Evolutionary conservation across 2,797 vertebrate genomes (phyloP).

Genomic region (Cryptoprocta ferox): DNA sequence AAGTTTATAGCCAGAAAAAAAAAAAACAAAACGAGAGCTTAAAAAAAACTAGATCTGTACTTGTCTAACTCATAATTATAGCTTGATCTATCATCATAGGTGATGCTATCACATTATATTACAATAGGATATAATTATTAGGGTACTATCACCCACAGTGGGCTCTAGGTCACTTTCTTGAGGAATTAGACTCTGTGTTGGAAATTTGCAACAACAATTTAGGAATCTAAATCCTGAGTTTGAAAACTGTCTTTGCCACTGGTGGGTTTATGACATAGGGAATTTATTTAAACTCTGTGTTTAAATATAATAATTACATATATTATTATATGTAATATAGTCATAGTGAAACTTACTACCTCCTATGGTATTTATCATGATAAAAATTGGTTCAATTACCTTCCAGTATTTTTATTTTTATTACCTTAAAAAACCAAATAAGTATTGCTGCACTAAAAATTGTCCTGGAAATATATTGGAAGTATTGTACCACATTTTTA

Average conservation of each 20-base stretch:
- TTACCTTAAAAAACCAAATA: neutral
- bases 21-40: neutral
- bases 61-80: neutral
- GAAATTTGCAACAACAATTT: neutral
- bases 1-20: neutral
- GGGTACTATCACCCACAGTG: neutral
- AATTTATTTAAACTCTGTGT: neutral
- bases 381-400: neutral
- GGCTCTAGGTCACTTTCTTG: neutral
- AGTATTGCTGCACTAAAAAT: neutral
- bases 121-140: neutral
- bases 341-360: neutral
- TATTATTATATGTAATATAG: no score
- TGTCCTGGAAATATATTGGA: neutral
- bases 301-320: no score
- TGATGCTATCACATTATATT: neutral
- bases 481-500: neutral
- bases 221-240: neutral
- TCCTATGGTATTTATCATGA: neutral
- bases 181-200: neutral
- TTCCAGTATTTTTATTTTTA: neutral
- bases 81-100: neutral
- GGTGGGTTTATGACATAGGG: neutral
- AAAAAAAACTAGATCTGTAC: neutral
- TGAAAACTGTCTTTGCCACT: neutral